Base-by-base conservation (phyloP, 2,888 invertebrate genomes). In the Eucriotettix oculatus region DNA sequence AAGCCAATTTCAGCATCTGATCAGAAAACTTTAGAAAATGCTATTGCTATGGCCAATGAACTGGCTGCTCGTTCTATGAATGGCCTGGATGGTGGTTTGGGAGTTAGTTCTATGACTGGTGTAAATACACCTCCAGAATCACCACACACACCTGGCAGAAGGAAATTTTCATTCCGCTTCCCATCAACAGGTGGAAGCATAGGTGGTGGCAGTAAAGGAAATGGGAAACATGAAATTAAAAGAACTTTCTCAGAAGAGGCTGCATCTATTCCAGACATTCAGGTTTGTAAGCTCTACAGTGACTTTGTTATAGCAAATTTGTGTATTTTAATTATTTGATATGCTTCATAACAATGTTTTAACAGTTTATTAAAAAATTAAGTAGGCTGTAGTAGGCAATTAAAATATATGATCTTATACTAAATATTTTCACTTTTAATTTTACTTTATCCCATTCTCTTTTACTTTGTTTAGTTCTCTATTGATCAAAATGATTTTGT, bases 1-100 rank as follows among this genome's bases (percentile, higher is more conserved):
- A 96, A 95, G 73, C 91, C 87, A 5, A 94, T 97, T 75, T 95
- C 95, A 12, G 89, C 93, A 0, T 87, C 93, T 63, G 96, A 96
- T 70, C 86, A 92, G 72, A 90, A 86, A 72, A 90, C 91, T 10
- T 78, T 97, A 62, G 91, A 96, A 68, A 89, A 89, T 17, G 96
- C 95, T 0, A 93, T 95, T 63, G 92, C 92, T 58, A 81, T 95
- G 75, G 95, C 94, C 17, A 92, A 92, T 72, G 93, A 95, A 75
- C 81, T 95, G 62, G 92, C 91, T 54, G 83, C 85, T 56, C 80
- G 82, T 77, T 85, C 72, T 66, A 77, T 75, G 74, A 68, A 70
- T 58, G 73, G 74, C 59, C 64, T 72, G 56, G 73, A 73, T 65
- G 63, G 69, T 52, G 76, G 61, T 41, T 62, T n/a, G 2, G 48